Evolutionary conservation across 2,797 vertebrate species (phyloP).

Genomic region (Malurus splendens): DNA sequence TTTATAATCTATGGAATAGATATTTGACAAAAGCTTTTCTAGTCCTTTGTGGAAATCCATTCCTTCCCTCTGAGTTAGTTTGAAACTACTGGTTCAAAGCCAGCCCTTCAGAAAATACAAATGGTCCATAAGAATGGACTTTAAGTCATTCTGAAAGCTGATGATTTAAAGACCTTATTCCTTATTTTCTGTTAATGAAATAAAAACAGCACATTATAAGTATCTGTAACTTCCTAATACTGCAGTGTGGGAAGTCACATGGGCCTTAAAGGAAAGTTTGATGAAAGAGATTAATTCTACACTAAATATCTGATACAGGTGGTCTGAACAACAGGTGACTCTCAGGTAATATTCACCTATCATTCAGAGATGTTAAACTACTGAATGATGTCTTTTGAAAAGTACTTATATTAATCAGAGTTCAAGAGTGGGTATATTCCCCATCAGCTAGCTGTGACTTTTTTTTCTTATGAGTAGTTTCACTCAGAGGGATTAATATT

Average conservation of each 20-base stretch:
- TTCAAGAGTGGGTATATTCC: neutral
- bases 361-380: neutral
- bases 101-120: neutral
- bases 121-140: neutral
- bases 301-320: neutral
- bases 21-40: neutral
- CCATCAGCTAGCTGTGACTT: neutral
- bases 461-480: neutral
- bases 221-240: neutral
- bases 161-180: neutral
- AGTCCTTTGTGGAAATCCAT: neutral
- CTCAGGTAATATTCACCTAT: neutral
- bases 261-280: neutral
- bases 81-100: neutral
- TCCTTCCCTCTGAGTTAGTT: neutral
- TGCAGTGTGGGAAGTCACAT: neutral
- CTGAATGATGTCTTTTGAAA: neutral
- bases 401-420: neutral
- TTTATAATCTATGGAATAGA: neutral
- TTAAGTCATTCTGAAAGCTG: neutral
- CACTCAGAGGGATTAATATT: neutral
- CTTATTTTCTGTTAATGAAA: neutral
- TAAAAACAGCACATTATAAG: neutral
- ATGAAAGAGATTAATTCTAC: neutral
- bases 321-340: neutral